These are phyloP conservation scores for Harmothoe impar DNA, from an alignment of 2,888 invertebrate species.

Conservation along the genomic window DNA sequence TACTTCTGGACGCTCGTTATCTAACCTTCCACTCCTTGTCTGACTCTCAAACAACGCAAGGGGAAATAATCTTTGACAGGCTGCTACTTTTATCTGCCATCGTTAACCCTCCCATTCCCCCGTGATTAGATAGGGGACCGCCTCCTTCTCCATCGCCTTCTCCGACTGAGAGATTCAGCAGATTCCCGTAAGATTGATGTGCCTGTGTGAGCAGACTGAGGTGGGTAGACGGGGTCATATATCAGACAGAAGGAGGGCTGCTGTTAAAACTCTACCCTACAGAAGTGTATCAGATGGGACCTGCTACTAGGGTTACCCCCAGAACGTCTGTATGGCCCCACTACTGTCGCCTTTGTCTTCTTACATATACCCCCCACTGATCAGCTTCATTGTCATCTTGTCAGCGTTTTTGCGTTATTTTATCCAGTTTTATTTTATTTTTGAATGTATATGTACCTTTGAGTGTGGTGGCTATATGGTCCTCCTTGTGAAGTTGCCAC, in stretches of 20 bases:
- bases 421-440: background rate
- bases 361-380: conserved; percentile 28
- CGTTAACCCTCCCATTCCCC: background rate
- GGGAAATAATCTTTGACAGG: background rate
- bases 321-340: background rate
- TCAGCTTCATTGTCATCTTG: background rate
- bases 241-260: background rate
- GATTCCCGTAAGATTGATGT: conserved; percentile 6
- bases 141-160: background rate
- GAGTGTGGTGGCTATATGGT: too few species aligned
- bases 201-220: background rate
- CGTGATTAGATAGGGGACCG: conserved; percentile 6
- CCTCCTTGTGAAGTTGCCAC: too few species aligned
- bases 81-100: background rate
- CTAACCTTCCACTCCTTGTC: background rate
- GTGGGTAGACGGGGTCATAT: background rate
- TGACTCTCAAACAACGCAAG: background rate
- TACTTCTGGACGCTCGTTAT: too few species aligned
- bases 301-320: background rate
- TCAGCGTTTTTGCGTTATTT: background rate
- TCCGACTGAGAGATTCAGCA: background rate
- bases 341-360: background rate
- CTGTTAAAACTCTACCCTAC: background rate
- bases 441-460: too few species aligned
- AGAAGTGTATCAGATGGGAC: background rate